Evolutionary conservation across 2,797 vertebrate species (phyloP), one percentile per base, ranked within the genome.

Genomic region (Acanthurus tractus): DNA sequence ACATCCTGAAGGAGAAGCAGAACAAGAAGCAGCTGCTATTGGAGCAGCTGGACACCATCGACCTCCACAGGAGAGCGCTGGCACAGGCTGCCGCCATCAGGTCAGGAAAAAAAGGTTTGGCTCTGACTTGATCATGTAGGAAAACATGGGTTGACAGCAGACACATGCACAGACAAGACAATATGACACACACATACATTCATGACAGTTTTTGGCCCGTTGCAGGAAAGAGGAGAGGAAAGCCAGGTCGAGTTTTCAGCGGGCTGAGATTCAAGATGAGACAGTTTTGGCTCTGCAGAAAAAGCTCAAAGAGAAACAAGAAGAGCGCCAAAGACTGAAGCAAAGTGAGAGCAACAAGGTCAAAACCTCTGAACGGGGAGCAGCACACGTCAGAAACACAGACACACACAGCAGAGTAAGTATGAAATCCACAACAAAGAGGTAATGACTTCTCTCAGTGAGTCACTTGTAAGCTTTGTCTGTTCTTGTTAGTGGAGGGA

Each of bases 1-100:
- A 80, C 52, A 98, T 99, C 88, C 92, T 96, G 80, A 91, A 90
- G 76, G 94, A 93, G 86, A 97, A 96, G 88, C 92, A 95, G 46
- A 77, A 84, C 48, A 96, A 93, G 86, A 95, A 96, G 89, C 95
- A 94, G 89, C 91, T 95, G 79, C 91, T 98, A 73, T 86, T 89
- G 83, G 92, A 96, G 50, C 93, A 86, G 15, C 78, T 97, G 89
- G 95, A 97, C 53, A 91, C 88, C 87, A 96, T 97, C 76, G 78
- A 94, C 6, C 65, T 95, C 72, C 49, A 96, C 89, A 94, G 93
- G 42, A 93, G 87, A 42, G 94, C 92, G 40, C 80, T 92, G 86
- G 95, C 93, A 62, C 91, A 93, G 82, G 91, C 94, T 4, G 86
- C 94, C 0, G 86, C 92, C 57, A 66, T 94, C 80, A 98, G 96